Conservation (phyloP, 1,140 invertebrate genomes). For the Hylaeus anthracinus region DNA sequence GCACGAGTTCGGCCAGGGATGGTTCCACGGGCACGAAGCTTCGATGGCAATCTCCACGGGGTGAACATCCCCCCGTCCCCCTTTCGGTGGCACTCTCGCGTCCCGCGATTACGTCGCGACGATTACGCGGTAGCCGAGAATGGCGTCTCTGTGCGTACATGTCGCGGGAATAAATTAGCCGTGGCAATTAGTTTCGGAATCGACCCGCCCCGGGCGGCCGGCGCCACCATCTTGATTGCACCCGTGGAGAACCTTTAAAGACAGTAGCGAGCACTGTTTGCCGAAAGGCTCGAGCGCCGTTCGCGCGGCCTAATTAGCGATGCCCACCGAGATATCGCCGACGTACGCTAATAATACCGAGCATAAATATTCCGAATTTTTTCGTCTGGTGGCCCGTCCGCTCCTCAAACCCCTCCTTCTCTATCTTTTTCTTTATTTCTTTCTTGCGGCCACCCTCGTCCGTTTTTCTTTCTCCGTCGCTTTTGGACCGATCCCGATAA, state of each 20-base stretch:
- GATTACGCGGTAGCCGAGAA: slow-evolving; percentile 75
- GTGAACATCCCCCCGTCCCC: slow-evolving; percentile 2
- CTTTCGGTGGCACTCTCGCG: slow-evolving; percentile 14
- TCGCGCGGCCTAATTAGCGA: slow-evolving; percentile 80
- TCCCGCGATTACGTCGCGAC: slow-evolving; percentile 53
- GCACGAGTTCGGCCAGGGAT: not conserved
- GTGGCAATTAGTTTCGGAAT: slow-evolving; percentile 80
- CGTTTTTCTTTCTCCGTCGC: slow-evolving; percentile 35
- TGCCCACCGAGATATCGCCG: slow-evolving; percentile 79
- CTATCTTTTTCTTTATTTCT: not conserved
- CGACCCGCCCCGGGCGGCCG: slow-evolving; percentile 77
- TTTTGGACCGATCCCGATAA: too few species aligned
- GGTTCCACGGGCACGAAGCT: not conserved
- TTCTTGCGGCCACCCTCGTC: not conserved
- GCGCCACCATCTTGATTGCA: slow-evolving; percentile 80
- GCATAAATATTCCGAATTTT: slow-evolving; percentile 80
- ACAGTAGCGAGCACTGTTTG: slow-evolving; percentile 81
- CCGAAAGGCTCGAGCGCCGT: slow-evolving; percentile 73
- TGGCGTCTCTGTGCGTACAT: slow-evolving; percentile 76
- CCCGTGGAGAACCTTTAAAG: slow-evolving; percentile 68
- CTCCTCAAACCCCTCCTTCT: slow-evolving; percentile 23
- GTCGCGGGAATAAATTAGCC: slow-evolving; percentile 80
- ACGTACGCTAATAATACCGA: slow-evolving; percentile 79
- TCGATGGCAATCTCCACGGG: slow-evolving; percentile 24
- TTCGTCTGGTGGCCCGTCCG: slow-evolving; percentile 66